Percentiles rank a stretch among this genome's conserved stretches.
phyloP scores from a whole-genome alignment of 1,140 invertebrate species.

The Rhagoletis pomonella region DNA sequence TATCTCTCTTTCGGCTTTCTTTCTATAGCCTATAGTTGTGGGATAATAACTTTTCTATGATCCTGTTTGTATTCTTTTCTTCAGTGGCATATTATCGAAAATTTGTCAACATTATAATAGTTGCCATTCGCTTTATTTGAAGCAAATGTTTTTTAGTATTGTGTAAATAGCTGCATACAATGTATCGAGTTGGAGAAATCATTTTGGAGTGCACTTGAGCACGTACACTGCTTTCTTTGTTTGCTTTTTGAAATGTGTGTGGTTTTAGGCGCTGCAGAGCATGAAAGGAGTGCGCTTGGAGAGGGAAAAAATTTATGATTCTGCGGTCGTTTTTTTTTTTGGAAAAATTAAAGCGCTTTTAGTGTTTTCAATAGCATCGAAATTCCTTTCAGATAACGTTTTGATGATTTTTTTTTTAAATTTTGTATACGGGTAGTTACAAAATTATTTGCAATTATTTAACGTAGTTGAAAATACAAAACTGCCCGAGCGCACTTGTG shows the following conservation, averaged over 20 bases:
- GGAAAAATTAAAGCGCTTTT: no score
- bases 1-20: neutral
- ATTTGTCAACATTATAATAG: constrained; percentile 38
- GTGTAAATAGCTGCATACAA: neutral
- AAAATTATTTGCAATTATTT: no score
- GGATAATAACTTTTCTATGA: constrained; percentile 50
- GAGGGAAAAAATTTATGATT: no score
- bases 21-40: neutral
- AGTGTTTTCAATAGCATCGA: no score
- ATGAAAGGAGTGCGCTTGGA: neutral
- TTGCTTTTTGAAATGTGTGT: neutral
- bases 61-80: constrained; percentile 8
- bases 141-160: neutral
- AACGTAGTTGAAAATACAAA: no score
- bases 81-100: neutral
- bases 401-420: no score
- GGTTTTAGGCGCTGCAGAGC: neutral
- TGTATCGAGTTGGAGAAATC: neutral
- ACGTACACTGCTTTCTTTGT: neutral
- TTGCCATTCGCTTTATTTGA: neutral
- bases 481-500: no score
- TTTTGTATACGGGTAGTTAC: no score
- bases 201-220: constrained; percentile 23
- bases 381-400: no score
- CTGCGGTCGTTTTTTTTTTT: no score